These are phyloP conservation scores for Zoanthus sansibaricus DNA, from an alignment of 92 coral and sea anemone species.

Conservation along the genomic window DNA sequence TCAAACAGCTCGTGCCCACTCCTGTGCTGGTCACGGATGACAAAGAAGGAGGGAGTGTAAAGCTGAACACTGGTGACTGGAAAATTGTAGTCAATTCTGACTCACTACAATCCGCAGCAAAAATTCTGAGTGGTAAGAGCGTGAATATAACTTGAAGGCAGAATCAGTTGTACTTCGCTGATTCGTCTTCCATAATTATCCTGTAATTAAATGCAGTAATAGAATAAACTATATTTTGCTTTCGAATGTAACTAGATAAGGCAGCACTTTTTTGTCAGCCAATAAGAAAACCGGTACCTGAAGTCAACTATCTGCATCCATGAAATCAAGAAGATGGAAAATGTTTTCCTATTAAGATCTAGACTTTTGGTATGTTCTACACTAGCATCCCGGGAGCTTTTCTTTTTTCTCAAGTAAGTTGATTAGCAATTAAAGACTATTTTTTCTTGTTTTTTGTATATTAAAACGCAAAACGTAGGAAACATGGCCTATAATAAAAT, in stretches of 20 bases:
- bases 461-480: too few relatives aligned
- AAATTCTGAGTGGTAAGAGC: constrained; percentile 37
- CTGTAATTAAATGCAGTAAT: background rate
- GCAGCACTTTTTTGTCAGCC: background rate
- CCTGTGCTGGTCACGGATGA: constrained; percentile 78
- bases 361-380: too few relatives aligned
- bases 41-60: constrained; percentile 55
- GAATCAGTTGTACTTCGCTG: background rate
- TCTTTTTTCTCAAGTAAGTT: too few relatives aligned
- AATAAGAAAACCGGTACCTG: too few relatives aligned
- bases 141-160: background rate
- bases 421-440: too few relatives aligned
- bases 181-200: background rate
- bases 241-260: background rate
- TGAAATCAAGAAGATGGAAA: too few relatives aligned
- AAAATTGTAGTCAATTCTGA: constrained; percentile 7
- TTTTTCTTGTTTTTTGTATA: too few relatives aligned
- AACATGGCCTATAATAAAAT: too few relatives aligned
- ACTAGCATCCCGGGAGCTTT: too few relatives aligned
- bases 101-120: constrained; percentile 24
- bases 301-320: too few relatives aligned
- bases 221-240: background rate
- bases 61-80: constrained; percentile 55
- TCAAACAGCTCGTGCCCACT: constrained; percentile 73
- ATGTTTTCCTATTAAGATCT: too few relatives aligned